Evolutionary conservation across 2,113 vertebrate species (phyloP), one percentile per base, ranked within the genome.

Genomic region (Chitala chitala): DNA sequence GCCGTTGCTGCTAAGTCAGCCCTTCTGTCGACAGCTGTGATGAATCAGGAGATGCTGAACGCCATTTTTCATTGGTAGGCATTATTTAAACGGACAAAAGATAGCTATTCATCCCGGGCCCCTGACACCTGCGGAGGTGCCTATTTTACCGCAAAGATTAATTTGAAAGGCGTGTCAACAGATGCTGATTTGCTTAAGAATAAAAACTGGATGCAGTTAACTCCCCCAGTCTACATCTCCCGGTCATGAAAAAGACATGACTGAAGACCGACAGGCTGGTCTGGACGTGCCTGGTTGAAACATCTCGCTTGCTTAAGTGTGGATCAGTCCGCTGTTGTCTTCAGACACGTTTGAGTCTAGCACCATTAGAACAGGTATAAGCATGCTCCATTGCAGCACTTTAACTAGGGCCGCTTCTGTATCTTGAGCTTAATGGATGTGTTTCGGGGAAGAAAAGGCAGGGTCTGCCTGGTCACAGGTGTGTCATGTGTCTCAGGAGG

Each of bases 401-500:
- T 75, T 38, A 56, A 75, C 65, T 75, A 68, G 26, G 1, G 1
- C n/a, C 65, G 71, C 31, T 79, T 76, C 54, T 38, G 20, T 22
- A 61, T 61, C 29, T 75, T 80, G 71, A 73, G 69, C 77, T 61
- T 71, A 75, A 79, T 69, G 66, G 72, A 65, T 42, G 42, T 29
- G 42, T 17, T 33, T 77, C 26, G 55, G 71, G 71, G 69, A 26
- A 29, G 54, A 68, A 46, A n/a, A 17, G 40, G 13, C 64, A 68
- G 26, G 70, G 54, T 65, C 72, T 50, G 42, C 70, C 53, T 58
- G 4, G 77, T 42, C 77, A 29, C 31, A 63, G 50, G 42, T 75
- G 36, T 44, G n/a, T 40, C 66, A 77, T 58, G 64, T 84, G 13
- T 75, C n/a, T 1, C 85, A 99, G 96, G 96, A n/a, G 96, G 96